Evolutionary conservation across 2,888 invertebrate species (phyloP), one percentile per base, ranked within the genome.

Genomic region (Melangyna quadrimaculata): DNA sequence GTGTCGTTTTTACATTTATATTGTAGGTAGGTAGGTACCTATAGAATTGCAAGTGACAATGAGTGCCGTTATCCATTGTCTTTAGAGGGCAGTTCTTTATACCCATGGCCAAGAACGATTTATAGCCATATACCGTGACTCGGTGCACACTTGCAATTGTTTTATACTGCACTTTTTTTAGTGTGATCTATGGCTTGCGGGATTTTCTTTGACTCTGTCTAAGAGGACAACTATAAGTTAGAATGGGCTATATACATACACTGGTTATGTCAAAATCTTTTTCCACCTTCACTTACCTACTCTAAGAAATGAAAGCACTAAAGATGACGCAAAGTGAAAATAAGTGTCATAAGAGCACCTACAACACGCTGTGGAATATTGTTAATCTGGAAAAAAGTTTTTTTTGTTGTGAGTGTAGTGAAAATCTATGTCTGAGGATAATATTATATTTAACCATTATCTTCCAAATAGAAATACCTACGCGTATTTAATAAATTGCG

Each of bases 141-240:
- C 70, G 70, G 78, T 83, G 83, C 73, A 83, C 74, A 74, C 83
- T 83, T 83, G 83, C 83, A 78, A 83, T 83, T 83, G 83, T 83
- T 83, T 83, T 83, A 78, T 78, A 43, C 70, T 59, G 1, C 8
- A 59, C 10, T 29, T 55, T 55, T 35, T 35, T 35, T 78, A 55
- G 51, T 70, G 78, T 83, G 83, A 83, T 83, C 83, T 78, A 83
- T 78, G 43, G 70, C 78, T 59, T 59, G 35, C 61, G 74, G 71
- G 63, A 74, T 74, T 71, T 78, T 78, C 74, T 83, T 78, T 78
- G 73, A 74, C 63, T 74, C 27, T 29, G 40, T 78, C 63, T 78
- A 65, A 51, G 43, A 71, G 72, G 27, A 65, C 14, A 43, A 51
- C 55, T 55, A n/a, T 2, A 29, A 53, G n/a, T 27, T 29, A 9